These are phyloP conservation scores for Sylvia borin DNA, from an alignment of 2,797 vertebrate species.

Conservation along the genomic window DNA sequence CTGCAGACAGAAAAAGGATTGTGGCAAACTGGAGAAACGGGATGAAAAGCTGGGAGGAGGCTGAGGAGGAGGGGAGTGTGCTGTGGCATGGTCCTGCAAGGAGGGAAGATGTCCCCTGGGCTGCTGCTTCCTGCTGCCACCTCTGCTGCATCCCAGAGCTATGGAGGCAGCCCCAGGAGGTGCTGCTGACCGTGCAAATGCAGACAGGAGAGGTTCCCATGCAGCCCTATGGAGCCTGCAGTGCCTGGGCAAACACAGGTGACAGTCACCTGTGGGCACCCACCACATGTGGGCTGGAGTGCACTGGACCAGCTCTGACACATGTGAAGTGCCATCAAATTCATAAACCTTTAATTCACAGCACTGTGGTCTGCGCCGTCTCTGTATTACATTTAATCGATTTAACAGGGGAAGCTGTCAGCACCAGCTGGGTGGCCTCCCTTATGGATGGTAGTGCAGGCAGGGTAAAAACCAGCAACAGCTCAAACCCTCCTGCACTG, in stretches of 20 bases:
- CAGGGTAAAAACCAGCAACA: background rate
- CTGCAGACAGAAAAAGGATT: slow-evolving; percentile 34
- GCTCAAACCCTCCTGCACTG: background rate
- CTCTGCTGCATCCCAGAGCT: background rate
- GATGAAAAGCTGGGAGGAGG: background rate
- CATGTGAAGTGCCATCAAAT: accelerated
- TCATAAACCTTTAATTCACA: background rate
- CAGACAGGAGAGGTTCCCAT: background rate
- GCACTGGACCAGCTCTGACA: background rate
- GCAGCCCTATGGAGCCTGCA: accelerated
- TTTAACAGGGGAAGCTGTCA: background rate
- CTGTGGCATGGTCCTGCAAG: accelerated
- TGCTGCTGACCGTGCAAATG: background rate
- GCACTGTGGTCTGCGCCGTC: background rate
- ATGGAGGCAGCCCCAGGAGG: background rate
- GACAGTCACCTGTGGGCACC: background rate
- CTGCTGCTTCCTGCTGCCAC: background rate
- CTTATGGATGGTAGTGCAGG: background rate
- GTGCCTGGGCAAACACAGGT: background rate
- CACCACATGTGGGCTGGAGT: background rate
- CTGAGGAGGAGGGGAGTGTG: background rate
- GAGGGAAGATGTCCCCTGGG: background rate
- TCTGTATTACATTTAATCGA: background rate
- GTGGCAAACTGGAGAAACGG: slow-evolving; percentile 16
- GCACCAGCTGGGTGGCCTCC: background rate